phyloP scores from a whole-genome alignment of 2,888 invertebrate genomes.

The Coelopa pilipes region DNA sequence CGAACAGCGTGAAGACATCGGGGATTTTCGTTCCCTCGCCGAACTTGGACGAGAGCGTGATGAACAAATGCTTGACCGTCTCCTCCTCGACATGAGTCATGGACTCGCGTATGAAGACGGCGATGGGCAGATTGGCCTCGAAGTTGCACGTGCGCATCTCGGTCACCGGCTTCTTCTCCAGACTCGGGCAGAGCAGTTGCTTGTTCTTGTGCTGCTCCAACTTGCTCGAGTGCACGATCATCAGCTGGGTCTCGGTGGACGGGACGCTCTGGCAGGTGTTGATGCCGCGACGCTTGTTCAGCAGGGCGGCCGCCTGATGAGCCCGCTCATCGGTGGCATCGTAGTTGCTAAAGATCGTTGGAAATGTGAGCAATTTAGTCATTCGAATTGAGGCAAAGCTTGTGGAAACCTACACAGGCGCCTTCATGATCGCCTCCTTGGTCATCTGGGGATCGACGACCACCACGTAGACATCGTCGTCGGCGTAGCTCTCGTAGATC shows the following conservation, averaged over 20 bases:
- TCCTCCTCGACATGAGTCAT: conserved; percentile 60
- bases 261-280: conserved; percentile 54
- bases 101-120: conserved; percentile 56
- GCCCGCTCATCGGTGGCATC: conserved; percentile 57
- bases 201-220: conserved; percentile 59
- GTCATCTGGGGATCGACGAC: conserved; percentile 58
- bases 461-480: conserved; percentile 58
- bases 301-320: conserved; percentile 57
- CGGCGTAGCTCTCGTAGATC: conserved; percentile 58
- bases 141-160: conserved; percentile 61
- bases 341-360: conserved; percentile 53
- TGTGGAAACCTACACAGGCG: conserved; percentile 57
- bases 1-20: conserved; percentile 65
- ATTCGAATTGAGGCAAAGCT: background rate
- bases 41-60: conserved; percentile 60
- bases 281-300: conserved; percentile 60
- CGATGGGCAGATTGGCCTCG: conserved; percentile 60
- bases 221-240: conserved; percentile 58
- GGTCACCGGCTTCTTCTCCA: conserved; percentile 59
- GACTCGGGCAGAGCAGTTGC: conserved; percentile 61
- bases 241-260: conserved; percentile 53
- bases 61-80: conserved; percentile 61
- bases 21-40: conserved; percentile 57
- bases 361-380: background rate
- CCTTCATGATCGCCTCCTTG: conserved; percentile 54